Conservation (phyloP, 2,113 vertebrate genomes). For the Bucco capensis region DNA sequence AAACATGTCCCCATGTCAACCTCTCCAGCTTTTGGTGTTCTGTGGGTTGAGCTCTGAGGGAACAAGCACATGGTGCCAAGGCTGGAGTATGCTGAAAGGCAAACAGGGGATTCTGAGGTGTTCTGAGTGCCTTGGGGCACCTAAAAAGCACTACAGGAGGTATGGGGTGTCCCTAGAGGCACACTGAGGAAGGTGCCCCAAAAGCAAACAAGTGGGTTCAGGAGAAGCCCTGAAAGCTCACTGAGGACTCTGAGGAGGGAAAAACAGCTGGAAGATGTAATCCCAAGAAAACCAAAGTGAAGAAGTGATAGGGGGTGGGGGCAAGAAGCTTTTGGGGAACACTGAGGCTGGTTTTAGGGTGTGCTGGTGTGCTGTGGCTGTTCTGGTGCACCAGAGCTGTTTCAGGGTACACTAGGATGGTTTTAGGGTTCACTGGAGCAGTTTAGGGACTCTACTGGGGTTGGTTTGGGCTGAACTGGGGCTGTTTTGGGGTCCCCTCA, state of each 20-base stretch:
- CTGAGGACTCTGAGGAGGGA: rapidly evolving
- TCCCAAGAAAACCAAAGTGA: rapidly evolving
- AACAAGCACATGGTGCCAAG: rapidly evolving
- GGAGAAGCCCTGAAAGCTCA: not conserved
- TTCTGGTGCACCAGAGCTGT: not conserved
- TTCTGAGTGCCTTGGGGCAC: rapidly evolving
- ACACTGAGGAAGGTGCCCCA: too few species aligned
- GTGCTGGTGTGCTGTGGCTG: too few species aligned
- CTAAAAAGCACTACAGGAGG: rapidly evolving
- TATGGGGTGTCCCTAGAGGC: not conserved
- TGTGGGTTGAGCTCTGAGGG: not conserved
- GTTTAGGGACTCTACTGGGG: too few species aligned
- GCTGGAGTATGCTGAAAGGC: rapidly evolving
- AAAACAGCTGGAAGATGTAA: rapidly evolving
- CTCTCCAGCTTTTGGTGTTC: rapidly evolving
- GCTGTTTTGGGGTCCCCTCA: not conserved
- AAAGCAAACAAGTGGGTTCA: not conserved
- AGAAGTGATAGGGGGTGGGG: too few species aligned
- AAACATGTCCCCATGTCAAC: rapidly evolving
- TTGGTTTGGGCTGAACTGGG: not conserved
- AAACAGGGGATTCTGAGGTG: not conserved
- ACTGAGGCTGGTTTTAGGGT: too few species aligned
- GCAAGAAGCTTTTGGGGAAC: too few species aligned
- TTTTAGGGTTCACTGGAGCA: not conserved
- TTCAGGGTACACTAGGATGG: not conserved